Base-by-base conservation (phyloP, 2,888 invertebrate species). In the Drosophila barbarae region DNA sequence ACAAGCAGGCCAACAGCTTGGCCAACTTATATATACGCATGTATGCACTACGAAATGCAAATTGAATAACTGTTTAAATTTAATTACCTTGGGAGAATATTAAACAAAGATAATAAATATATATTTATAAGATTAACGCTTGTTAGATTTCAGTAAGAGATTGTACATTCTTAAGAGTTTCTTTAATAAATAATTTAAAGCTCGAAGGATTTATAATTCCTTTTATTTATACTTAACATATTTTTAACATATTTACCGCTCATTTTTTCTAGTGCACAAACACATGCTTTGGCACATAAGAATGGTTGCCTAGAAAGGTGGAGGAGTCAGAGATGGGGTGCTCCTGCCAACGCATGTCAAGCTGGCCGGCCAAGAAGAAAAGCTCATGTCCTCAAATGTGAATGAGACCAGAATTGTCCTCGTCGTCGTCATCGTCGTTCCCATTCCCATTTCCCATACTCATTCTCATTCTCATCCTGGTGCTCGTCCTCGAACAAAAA, bases 401-500 rank as follows among this genome's bases (percentile, higher is more conserved):
- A 73, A 76, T 69, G 69, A 41, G 57, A 71, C 55, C 52, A 66
- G 67, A 55, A 63, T 66, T 65, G 50, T 69, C 50, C 38, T 38
- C 39, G 38, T 61, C 46, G 23, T 50, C 39, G 49, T 54, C 39
- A 28, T 49, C 30, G 36, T 47, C 36, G 35, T 42, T 57, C 35
- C 26, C 46, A 57, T 59, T 21, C 51, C 28, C 44, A 30, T 18
- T 18, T 6, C 34, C 10, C 34, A n/a, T 53, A 13, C 12, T 7
- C 55, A n/a, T 53, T 15, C 12, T 7, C 55, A 26, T n/a, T 18
- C 54, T 12, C 55, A 18, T 54, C 12, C 54, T 54, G 6, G 26
- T 21, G 3, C 54, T 49, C 39, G 41, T 70, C 70, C 69, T 56
- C 55, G 58, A 61, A 64, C 71, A 72, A 81, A 75, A 84, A 82